Conservation (phyloP, 2,797 vertebrate species). For the Catamblyrhynchus diadema region DNA sequence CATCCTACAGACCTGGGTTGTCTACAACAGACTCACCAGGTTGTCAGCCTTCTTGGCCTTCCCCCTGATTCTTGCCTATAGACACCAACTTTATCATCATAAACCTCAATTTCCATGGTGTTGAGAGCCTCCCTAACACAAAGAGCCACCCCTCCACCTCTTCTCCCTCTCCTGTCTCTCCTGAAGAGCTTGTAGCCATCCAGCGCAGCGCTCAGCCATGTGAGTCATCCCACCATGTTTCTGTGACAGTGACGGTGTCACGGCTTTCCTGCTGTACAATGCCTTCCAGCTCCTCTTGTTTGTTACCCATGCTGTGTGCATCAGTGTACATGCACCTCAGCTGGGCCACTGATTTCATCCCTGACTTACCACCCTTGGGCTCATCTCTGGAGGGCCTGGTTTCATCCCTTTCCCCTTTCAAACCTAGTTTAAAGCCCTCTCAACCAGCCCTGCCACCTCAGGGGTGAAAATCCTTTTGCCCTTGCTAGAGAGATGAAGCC, state of each 20-base stretch:
- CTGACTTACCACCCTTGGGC: not conserved
- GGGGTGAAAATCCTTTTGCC: not conserved
- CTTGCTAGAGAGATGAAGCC: not conserved
- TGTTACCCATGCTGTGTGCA: not conserved
- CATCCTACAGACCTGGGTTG: not conserved
- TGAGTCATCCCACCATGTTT: fast-evolving
- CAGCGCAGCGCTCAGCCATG: not conserved
- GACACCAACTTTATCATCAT: not conserved
- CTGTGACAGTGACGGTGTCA: fast-evolving
- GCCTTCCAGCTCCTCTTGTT: not conserved
- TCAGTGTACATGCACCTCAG: too few species aligned
- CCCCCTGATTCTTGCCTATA: not conserved
- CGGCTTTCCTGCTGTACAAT: not conserved
- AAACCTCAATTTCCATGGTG: not conserved
- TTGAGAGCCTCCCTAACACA: not conserved
- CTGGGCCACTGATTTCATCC: not conserved
- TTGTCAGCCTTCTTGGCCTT: not conserved
- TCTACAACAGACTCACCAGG: not conserved
- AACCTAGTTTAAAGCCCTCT: not conserved
- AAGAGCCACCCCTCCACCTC: not conserved
- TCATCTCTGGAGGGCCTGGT: not conserved
- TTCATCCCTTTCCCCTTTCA: not conserved
- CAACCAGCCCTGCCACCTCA: not conserved
- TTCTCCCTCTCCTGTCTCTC: not conserved
- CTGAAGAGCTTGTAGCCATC: not conserved